Evolutionary conservation across 2,888 invertebrate species (phyloP).

Genomic region (Cheilosia pagana): DNA sequence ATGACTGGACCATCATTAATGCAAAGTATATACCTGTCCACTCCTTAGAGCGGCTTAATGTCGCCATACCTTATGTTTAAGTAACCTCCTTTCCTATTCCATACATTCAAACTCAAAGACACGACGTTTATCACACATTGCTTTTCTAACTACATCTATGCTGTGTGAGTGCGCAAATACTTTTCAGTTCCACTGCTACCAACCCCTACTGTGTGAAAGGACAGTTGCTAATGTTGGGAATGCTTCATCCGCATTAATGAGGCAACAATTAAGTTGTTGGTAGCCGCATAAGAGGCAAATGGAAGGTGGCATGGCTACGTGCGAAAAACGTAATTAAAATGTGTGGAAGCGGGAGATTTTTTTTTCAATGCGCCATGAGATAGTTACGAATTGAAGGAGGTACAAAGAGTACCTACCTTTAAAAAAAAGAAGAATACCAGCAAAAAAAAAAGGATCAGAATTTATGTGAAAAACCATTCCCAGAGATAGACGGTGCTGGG

Average conservation of each 20-base stretch:
- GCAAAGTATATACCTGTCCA: conserved; percentile 3
- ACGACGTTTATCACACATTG: conserved; percentile 33
- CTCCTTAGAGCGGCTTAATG: background rate
- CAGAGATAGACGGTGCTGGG: conserved; percentile 17
- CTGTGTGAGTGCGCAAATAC: conserved; percentile 31
- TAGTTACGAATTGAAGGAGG: conserved; percentile 45
- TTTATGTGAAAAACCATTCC: conserved; percentile 48
- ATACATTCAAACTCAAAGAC: conserved; percentile 52
- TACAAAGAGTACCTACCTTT: conserved; percentile 8
- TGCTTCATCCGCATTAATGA: conserved; percentile 72
- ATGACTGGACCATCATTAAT: conserved; percentile 50
- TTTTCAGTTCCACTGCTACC: conserved; percentile 12
- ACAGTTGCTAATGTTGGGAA: conserved; percentile 69
- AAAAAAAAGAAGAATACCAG: background rate
- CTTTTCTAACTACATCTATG: background rate
- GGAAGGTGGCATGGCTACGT: conserved; percentile 59
- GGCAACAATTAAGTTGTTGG: conserved; percentile 74
- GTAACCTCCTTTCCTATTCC: conserved; percentile 63
- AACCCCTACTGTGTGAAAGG: conserved; percentile 54
- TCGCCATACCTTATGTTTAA: conserved; percentile 3
- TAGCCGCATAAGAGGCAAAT: conserved; percentile 68
- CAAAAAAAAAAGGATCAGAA: conserved; percentile 9
- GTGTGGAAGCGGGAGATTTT: conserved; percentile 54
- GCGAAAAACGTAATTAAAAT: conserved; percentile 72
- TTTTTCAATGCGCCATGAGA: conserved; percentile 51